phyloP scores from a whole-genome alignment of 2,797 vertebrate species.

The Poeciliopsis infans region DNA sequence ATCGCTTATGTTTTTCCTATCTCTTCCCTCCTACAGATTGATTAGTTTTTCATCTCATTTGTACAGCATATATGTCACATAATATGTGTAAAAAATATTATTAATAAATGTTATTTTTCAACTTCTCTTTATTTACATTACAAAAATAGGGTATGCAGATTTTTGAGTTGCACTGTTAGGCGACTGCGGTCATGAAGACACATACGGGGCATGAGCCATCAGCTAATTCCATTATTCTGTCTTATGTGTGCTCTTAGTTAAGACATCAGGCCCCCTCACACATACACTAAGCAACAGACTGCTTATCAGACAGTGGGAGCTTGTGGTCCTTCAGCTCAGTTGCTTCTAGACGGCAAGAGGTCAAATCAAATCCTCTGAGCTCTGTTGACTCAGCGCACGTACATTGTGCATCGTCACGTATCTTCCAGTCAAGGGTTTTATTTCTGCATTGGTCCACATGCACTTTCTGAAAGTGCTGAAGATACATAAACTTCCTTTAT shows the following conservation, averaged over 20 bases:
- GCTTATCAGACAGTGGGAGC: slow-evolving; percentile 27
- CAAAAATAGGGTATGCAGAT: not conserved
- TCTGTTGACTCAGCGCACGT: slow-evolving; percentile 28
- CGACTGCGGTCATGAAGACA: not conserved
- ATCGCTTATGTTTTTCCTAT: not conserved
- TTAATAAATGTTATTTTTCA: not conserved
- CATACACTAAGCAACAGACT: slow-evolving; percentile 33
- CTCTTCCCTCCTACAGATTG: not conserved
- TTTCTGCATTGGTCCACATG: not conserved
- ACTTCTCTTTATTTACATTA: not conserved
- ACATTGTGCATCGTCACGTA: slow-evolving; percentile 25
- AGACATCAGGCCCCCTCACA: slow-evolving; percentile 10
- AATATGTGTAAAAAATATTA: not conserved
- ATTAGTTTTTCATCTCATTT: not conserved
- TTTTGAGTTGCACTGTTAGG: not conserved
- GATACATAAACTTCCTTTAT: too few relatives aligned
- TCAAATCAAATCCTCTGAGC: slow-evolving; percentile 20
- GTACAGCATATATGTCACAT: not conserved
- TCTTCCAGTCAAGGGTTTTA: not conserved
- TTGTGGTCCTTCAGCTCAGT: slow-evolving; percentile 32
- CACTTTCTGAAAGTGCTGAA: not conserved
- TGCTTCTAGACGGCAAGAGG: slow-evolving; percentile 25
- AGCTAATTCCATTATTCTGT: not conserved
- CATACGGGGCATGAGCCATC: not conserved
- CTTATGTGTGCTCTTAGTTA: slow-evolving; percentile 25